phyloP scores from a whole-genome alignment of 2,113 vertebrate genomes.

The Phycodurus eques region DNA sequence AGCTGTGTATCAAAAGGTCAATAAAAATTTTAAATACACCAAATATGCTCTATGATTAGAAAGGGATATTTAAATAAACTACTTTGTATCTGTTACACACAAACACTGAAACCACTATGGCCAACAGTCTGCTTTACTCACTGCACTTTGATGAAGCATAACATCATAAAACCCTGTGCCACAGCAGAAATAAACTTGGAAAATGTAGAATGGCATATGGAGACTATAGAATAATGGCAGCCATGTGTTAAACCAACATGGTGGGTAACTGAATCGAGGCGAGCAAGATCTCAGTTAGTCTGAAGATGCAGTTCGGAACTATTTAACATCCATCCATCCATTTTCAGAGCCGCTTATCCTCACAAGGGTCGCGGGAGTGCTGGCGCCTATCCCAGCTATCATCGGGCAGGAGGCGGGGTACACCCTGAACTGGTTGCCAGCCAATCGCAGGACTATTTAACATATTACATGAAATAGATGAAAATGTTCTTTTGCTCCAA shows the following conservation, averaged over 20 bases:
- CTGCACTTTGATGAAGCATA: constrained; percentile 24
- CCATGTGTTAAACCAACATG: constrained; percentile 25
- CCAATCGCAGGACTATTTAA: neutral
- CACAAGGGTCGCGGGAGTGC: too few species aligned
- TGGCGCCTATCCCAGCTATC: too few species aligned
- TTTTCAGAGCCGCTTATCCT: too few species aligned
- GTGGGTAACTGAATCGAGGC: constrained; percentile 15
- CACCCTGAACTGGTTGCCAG: too few species aligned
- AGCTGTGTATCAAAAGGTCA: constrained; percentile 2
- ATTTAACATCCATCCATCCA: neutral
- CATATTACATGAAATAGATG: neutral
- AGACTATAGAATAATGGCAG: constrained; percentile 39
- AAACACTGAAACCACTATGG: constrained; percentile 4
- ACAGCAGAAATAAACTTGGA: constrained; percentile 14
- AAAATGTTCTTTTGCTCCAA: neutral
- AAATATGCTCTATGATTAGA: constrained; percentile 22
- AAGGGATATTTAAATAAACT: constrained; percentile 6
- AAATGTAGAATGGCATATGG: constrained; percentile 24
- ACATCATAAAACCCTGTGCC: constrained; percentile 26
- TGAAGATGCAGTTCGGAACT: constrained; percentile 13
- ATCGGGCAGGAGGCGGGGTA: too few species aligned
- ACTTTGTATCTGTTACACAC: constrained; percentile 3
- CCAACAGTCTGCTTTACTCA: constrained; percentile 14
- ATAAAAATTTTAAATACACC: constrained; percentile 23
- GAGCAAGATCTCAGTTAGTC: constrained; percentile 9